A percentile compares a stretch with the other conserved stretches of the same genome.
These are phyloP conservation scores for Isichthys henryi DNA, from an alignment of 2,113 vertebrate genomes.

Conservation along the genomic window DNA sequence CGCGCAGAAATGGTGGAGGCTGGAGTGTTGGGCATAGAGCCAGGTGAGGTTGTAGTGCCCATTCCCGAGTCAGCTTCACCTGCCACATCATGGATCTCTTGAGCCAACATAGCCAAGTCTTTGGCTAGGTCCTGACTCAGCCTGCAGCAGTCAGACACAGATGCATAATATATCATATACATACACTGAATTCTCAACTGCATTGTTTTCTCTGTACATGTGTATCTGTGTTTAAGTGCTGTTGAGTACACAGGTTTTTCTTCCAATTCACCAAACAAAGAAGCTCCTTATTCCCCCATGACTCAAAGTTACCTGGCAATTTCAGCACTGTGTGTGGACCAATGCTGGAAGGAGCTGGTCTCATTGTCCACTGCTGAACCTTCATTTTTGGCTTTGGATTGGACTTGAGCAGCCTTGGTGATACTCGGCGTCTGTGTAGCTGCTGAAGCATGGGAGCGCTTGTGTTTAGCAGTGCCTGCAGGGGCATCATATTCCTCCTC, in stretches of 20 bases:
- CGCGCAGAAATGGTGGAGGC: conserved; percentile 67
- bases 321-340: conserved; percentile 84
- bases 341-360: conserved; percentile 61
- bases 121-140: conserved; percentile 96
- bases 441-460: conserved; percentile 86
- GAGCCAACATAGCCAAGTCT: conserved; percentile 87
- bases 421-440: conserved; percentile 70
- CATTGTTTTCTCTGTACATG: background rate
- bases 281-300: background rate
- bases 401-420: conserved; percentile 32
- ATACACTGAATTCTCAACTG: background rate
- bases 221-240: background rate
- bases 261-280: background rate
- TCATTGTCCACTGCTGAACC: conserved; percentile 56
- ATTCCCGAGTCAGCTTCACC: conserved; percentile 71
- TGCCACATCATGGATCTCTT: conserved; percentile 92
- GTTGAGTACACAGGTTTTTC: background rate
- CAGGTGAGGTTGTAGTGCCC: conserved; percentile 48
- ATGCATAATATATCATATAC: background rate
- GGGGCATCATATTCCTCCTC: conserved; percentile 93
- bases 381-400: background rate
- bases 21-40: conserved; percentile 43
- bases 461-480: conserved; percentile 84
- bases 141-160: conserved; percentile 44
- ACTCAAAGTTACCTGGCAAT: conserved; percentile 65